Base-by-base conservation (phyloP, 2,797 vertebrate genomes). In the Aeoliscus strigatus region DNA sequence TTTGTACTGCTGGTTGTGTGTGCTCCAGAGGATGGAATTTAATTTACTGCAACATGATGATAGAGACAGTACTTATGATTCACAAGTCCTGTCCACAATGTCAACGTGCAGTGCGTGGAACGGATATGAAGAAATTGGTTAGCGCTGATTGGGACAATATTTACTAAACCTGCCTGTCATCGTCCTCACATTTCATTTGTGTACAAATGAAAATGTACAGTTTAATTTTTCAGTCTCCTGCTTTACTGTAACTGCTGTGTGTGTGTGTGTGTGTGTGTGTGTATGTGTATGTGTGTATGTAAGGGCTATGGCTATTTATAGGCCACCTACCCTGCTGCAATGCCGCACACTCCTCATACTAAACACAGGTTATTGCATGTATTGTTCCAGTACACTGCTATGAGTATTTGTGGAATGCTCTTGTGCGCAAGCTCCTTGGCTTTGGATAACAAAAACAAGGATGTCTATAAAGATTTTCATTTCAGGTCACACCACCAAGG, bases 301-400 rank as follows among this genome's bases (percentile, higher is more conserved):
- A 27, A 67, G 32, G 71, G 80, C 70, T 61, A 51, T 31, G 36
- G 51, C 66, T 84, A 83, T 80, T 82, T 81, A 70, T 76, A 81
- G 77, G 69, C 63, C 58, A 64, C 55, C 69, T 69, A 52, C 61
- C 73, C 51, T 67, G 36, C 73, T 80, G 67, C 73, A 79, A 44
- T 65, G 60, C 57, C 60, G 70, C 59, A 49, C 54, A 53, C 50
- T 57, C 63, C 54, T 64, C 60, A 60, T 60, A 30, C 32, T 60
- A 70, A 70, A 53, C 70, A 66, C 68, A 75, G 39, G 51, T 67
- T 70, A 71, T n/a, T n/a, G n/a, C n/a, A n/a, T n/a, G n/a, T n/a
- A n/a, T n/a, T n/a, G n/a, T n/a, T n/a, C n/a, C n/a, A n/a, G n/a
- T n/a, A n/a, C n/a, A n/a, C n/a, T n/a, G n/a, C n/a, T n/a, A n/a